These are phyloP conservation scores for Polypterus bichir DNA, from an alignment of 2,113 vertebrate species.

Conservation along the genomic window DNA sequence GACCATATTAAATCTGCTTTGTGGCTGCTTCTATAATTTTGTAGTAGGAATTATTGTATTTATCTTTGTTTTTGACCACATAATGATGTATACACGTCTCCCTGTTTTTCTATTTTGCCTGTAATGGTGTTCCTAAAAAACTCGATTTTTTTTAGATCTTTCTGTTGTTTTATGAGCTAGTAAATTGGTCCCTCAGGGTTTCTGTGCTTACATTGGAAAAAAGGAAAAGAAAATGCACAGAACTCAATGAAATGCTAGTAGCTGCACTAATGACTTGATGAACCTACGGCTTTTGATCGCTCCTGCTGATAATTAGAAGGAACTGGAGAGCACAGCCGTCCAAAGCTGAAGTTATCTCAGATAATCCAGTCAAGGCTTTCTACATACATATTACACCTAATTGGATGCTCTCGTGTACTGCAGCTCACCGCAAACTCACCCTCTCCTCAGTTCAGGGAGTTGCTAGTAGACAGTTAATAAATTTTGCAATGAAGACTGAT, in stretches of 20 bases:
- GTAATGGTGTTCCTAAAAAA: not conserved
- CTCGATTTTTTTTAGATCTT: slow-evolving; percentile 27
- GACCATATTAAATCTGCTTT: too few species aligned
- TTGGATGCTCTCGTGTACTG: not conserved
- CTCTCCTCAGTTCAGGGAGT: too few species aligned
- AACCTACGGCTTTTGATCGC: slow-evolving; percentile 38
- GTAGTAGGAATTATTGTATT: not conserved
- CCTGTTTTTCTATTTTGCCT: too few species aligned
- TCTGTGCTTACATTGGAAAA: slow-evolving; percentile 38
- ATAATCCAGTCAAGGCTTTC: not conserved
- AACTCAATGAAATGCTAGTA: slow-evolving; percentile 24
- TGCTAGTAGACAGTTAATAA: too few species aligned
- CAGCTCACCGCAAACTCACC: too few species aligned
- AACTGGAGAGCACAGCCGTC: slow-evolving; percentile 23
- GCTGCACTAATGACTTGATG: slow-evolving; percentile 16
- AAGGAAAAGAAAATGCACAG: slow-evolving; percentile 20
- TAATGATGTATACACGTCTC: not conserved
- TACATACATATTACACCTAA: not conserved
- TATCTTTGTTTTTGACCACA: not conserved
- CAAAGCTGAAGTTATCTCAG: slow-evolving; percentile 9
- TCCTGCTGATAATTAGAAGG: slow-evolving; percentile 34
- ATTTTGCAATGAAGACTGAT: too few species aligned
- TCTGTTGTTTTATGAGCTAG: slow-evolving; percentile 41
- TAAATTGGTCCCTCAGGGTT: slow-evolving; percentile 56
- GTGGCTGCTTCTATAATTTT: too few species aligned